Base-by-base conservation (phyloP, 2,797 vertebrate species). In the Danio albolineatus region DNA sequence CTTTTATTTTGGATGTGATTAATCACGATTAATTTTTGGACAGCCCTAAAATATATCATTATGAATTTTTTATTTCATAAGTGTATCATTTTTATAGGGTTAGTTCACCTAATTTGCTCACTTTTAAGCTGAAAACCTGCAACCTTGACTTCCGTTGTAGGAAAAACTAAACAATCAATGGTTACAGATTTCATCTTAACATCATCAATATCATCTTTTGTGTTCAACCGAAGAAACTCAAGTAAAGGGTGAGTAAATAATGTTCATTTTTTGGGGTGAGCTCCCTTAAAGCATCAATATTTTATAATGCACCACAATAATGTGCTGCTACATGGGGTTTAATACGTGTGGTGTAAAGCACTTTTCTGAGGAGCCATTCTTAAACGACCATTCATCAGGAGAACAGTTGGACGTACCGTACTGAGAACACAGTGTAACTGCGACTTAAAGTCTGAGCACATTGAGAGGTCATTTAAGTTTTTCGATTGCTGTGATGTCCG, bases 31-130 rank as follows among this genome's bases (percentile, higher is more conserved):
- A n/a, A n/a, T n/a, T n/a, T n/a, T n/a, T n/a, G n/a, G n/a, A n/a
- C n/a, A n/a, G n/a, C n/a, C n/a, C n/a, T 81, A 83, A 83, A 85
- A 72, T 13, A 39, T 79, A 6, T 41, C 44, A 54, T 53, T 79
- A 44, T 19, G 14, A 13, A 76, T n/a, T 39, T 51, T 21, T 46
- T 43, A 14, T 10, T 43, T 66, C 14, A 17, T 19, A 39, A 56
- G 28, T 1, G 28, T 28, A 28, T 28, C 28, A n/a, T 28, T n/a
- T 1, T 28, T 28, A 28, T 1, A 28, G 28, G 28, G 28, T 28
- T 28, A 28, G 28, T 28, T 28, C 28, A 28, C 1, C 28, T 28
- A 3, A 28, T 28, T 28, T 28, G 1, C 28, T 28, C 28, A 28
- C 28, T 28, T 28, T 28, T 28, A 28, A 28, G 28, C 28, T 28